Percentiles rank a stretch among this genome's conserved stretches.
phyloP scores from a whole-genome alignment of 1,140 invertebrate genomes.

The Octopus bimaculoides region DNA sequence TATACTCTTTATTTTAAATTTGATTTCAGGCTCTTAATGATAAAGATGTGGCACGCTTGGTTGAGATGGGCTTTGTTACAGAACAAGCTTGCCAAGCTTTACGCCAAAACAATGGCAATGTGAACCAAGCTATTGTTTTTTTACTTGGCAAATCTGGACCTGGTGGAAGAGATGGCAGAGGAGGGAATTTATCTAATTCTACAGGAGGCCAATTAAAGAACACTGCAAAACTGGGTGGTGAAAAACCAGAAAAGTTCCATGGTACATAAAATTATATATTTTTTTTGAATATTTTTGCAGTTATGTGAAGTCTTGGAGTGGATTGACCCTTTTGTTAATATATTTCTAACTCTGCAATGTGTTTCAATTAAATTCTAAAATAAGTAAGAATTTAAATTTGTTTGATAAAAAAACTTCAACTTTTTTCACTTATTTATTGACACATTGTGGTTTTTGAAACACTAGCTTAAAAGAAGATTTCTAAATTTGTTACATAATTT shows the following conservation, averaged over 20 bases:
- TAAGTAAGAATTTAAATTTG: too few relatives aligned
- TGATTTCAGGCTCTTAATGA: slow-evolving; percentile 62
- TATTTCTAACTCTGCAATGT: too few relatives aligned
- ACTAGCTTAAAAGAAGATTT: too few relatives aligned
- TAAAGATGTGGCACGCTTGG: slow-evolving; percentile 76
- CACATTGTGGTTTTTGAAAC: too few relatives aligned
- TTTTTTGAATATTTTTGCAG: too few relatives aligned
- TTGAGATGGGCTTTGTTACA: slow-evolving; percentile 75
- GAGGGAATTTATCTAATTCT: slow-evolving; percentile 4
- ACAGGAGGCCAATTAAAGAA: not conserved
- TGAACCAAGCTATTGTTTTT: slow-evolving; percentile 66
- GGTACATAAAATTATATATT: not conserved
- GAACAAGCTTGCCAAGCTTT: slow-evolving; percentile 76
- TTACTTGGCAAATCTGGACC: slow-evolving; percentile 17
- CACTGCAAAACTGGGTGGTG: not conserved
- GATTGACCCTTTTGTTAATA: too few relatives aligned
- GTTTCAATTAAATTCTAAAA: too few relatives aligned
- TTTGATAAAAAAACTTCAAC: too few relatives aligned
- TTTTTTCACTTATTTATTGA: too few relatives aligned
- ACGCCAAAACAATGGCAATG: slow-evolving; percentile 71
- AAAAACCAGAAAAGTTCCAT: not conserved
- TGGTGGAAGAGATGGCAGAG: slow-evolving; percentile 17
- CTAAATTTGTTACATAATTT: too few relatives aligned
- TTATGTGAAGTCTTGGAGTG: too few relatives aligned
- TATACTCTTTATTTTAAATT: not conserved